phyloP scores from a whole-genome alignment of 1,140 invertebrate species.

The Cydia strobilella region DNA sequence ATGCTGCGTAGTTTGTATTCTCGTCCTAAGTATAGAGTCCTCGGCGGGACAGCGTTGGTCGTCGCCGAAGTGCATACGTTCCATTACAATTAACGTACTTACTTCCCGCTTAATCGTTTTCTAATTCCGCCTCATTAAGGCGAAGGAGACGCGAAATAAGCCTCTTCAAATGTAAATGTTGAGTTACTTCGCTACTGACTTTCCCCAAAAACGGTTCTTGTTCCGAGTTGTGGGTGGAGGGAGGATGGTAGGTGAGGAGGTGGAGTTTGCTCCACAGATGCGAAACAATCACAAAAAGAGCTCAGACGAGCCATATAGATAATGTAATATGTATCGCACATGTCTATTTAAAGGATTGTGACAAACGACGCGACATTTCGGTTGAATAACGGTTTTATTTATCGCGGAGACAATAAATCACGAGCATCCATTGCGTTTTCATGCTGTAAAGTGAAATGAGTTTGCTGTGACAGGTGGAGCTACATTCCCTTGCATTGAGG shows the following conservation, averaged over 20 bases:
- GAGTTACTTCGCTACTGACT: constrained; percentile 19
- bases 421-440: background rate
- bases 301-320: constrained; percentile 8
- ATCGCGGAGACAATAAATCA: background rate
- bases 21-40: background rate
- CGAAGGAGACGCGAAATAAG: constrained; percentile 6
- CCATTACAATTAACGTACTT: background rate
- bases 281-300: constrained; percentile 15
- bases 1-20: too few species aligned
- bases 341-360: constrained; percentile 16
- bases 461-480: background rate
- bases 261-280: background rate
- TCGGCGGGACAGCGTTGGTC: background rate
- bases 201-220: constrained; percentile 22
- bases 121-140: constrained; percentile 21
- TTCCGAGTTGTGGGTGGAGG: background rate
- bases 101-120: constrained; percentile 10
- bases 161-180: constrained; percentile 30
- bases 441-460: background rate
- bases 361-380: constrained; percentile 1
- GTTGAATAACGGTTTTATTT: constrained; percentile 17
- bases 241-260: background rate
- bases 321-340: constrained; percentile 9
- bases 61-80: background rate
- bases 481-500: background rate